phyloP scores from a whole-genome alignment of 2,113 vertebrate species.

The Alces alces region DNA sequence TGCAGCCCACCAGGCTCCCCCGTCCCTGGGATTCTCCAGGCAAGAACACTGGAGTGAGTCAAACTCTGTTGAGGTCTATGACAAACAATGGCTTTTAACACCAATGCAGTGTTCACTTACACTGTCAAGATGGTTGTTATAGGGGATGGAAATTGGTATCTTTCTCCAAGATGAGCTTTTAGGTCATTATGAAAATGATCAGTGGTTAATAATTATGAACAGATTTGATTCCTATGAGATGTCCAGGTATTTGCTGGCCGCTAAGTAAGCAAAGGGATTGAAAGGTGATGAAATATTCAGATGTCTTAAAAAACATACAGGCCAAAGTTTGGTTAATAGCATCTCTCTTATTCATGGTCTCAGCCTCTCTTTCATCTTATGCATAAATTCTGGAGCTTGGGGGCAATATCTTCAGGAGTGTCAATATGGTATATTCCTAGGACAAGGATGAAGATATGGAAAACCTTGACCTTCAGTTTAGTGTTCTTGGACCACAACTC shows the following conservation, averaged over 20 bases:
- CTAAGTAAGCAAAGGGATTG: neutral
- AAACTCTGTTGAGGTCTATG: neutral
- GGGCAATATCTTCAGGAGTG: neutral
- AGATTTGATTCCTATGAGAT: neutral
- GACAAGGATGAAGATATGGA: neutral
- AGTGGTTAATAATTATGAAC: neutral
- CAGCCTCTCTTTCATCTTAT: neutral
- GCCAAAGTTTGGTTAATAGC: neutral
- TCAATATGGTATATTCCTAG: fast-evolving
- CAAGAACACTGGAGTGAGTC: too few species aligned
- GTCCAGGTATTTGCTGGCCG: neutral
- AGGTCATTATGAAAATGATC: neutral
- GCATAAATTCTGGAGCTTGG: neutral
- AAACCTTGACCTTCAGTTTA: neutral
- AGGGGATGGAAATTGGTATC: neutral
- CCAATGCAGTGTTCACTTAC: neutral
- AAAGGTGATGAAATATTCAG: neutral
- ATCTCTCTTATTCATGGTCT: neutral
- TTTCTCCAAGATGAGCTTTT: neutral
- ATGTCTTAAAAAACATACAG: neutral
- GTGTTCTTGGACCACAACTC: neutral
- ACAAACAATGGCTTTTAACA: neutral
- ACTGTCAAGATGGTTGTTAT: neutral
- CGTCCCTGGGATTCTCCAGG: too few species aligned
- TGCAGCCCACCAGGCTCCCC: too few species aligned